These are phyloP conservation scores for Pristionchus arcanus DNA, from an alignment of 2,888 invertebrate genomes.

Conservation along the genomic window DNA sequence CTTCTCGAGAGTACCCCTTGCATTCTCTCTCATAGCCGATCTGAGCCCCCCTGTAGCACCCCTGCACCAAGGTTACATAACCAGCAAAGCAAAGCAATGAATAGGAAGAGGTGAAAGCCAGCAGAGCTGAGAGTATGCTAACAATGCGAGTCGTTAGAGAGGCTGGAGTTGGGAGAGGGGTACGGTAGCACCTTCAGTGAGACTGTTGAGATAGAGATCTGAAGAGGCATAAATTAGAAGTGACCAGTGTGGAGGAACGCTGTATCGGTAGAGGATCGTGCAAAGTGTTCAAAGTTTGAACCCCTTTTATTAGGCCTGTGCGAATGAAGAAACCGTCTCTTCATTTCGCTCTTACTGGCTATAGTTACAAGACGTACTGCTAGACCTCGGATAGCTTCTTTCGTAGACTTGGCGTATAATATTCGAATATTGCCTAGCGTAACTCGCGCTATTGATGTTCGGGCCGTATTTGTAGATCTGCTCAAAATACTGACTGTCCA, in stretches of 20 bases:
- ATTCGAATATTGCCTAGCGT: too few species aligned
- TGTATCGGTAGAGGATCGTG: too few species aligned
- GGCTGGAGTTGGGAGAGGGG: background rate
- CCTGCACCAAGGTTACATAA: slow-evolving; percentile 23
- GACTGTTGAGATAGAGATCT: too few species aligned
- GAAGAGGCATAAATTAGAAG: background rate
- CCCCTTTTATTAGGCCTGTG: too few species aligned
- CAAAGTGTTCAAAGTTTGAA: too few species aligned
- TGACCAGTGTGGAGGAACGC: background rate
- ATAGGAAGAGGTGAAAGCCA: background rate
- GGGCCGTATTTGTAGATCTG: too few species aligned
- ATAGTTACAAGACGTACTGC: too few species aligned
- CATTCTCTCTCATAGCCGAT: background rate
- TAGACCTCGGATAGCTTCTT: too few species aligned
- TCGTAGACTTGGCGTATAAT: too few species aligned
- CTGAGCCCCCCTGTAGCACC: background rate
- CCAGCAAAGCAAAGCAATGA: background rate
- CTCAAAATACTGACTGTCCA: too few species aligned
- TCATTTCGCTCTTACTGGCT: background rate
- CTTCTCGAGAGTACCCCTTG: slow-evolving; percentile 21
- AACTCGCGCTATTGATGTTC: too few species aligned
- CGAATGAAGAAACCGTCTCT: background rate
- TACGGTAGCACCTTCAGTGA: background rate
- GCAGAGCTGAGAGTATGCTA: background rate
- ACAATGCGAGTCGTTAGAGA: background rate